phyloP scores from a whole-genome alignment of 2,888 invertebrate genomes.

The Timandra comae region DNA sequence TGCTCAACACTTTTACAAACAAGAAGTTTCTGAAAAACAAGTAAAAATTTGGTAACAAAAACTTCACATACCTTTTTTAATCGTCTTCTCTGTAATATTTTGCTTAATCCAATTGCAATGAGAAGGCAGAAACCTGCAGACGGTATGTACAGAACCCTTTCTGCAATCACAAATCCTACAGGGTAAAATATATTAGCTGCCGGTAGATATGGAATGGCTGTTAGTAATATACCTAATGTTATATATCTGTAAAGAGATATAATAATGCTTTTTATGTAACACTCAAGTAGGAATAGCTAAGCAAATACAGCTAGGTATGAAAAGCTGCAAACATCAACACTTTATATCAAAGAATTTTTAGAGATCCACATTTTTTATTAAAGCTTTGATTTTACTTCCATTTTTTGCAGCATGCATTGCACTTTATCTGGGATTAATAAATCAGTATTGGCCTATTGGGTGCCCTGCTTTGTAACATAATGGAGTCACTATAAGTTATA shows the following conservation, averaged over 20 bases:
- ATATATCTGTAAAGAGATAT: conserved; percentile 61
- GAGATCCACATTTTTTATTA: too few species aligned
- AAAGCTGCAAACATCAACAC: too few species aligned
- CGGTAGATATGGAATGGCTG: conserved; percentile 88
- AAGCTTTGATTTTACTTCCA: too few species aligned
- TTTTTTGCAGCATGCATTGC: too few species aligned
- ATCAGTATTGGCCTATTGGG: too few species aligned
- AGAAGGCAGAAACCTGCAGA: conserved; percentile 88
- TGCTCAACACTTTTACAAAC: too few species aligned
- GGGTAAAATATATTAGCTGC: conserved; percentile 89
- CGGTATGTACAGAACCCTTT: conserved; percentile 89
- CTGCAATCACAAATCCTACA: conserved; percentile 94
- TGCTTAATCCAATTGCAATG: conserved; percentile 78
- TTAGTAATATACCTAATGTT: conserved; percentile 76
- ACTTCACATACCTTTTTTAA: conserved; percentile 35
- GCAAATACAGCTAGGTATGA: neutral
- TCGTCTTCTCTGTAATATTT: conserved; percentile 23
- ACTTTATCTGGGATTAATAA: too few species aligned
- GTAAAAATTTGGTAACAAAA: too few species aligned
- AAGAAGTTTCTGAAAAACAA: conserved; percentile 2
- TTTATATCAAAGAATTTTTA: too few species aligned
- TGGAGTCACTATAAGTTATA: too few species aligned
- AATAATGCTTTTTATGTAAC: conserved; percentile 35
- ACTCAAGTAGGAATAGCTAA: neutral
- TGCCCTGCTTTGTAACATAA: neutral